A percentile compares a stretch with the other conserved stretches of the same genome.
Evolutionary conservation across 2,113 vertebrate species (phyloP).

Genomic region (Tragelaphus buxtoni): DNA sequence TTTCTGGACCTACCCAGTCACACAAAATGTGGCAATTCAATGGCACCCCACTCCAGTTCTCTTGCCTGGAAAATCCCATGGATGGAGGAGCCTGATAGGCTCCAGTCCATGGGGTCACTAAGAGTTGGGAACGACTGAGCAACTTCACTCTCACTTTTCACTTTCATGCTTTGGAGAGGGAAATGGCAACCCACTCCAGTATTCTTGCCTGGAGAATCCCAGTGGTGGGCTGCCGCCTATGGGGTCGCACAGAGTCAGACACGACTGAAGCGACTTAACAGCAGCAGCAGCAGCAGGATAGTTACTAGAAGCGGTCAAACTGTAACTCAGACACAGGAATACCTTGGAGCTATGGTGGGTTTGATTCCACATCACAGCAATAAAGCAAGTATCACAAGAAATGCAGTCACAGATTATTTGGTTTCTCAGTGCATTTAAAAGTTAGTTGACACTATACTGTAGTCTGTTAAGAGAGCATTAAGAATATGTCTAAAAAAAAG

Average conservation of each 20-base stretch:
- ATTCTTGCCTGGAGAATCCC: too few relatives aligned
- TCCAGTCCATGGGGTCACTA: too few relatives aligned
- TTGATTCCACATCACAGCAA: not conserved
- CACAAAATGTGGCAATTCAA: not conserved
- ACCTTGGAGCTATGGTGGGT: not conserved
- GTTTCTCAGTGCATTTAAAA: not conserved
- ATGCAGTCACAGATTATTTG: not conserved
- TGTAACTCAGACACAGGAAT: not conserved
- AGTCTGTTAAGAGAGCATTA: not conserved
- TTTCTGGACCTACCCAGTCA: not conserved
- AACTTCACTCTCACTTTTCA: too few relatives aligned
- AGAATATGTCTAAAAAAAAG: not conserved
- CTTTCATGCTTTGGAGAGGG: too few relatives aligned
- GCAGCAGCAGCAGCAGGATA: not conserved
- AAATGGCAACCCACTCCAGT: too few relatives aligned
- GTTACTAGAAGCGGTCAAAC: not conserved
- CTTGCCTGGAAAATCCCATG: too few relatives aligned
- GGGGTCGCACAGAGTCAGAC: too few relatives aligned
- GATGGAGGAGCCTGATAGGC: too few relatives aligned
- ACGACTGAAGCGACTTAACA: too few relatives aligned
- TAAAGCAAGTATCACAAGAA: not conserved
- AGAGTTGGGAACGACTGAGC: too few relatives aligned
- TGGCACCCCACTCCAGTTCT: too few relatives aligned
- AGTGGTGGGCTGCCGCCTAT: too few relatives aligned
- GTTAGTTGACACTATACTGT: not conserved